Percentiles rank a stretch among this genome's conserved stretches.
Evolutionary conservation across 2,797 vertebrate species (phyloP).

Genomic region (Lateolabrax maculatus): DNA sequence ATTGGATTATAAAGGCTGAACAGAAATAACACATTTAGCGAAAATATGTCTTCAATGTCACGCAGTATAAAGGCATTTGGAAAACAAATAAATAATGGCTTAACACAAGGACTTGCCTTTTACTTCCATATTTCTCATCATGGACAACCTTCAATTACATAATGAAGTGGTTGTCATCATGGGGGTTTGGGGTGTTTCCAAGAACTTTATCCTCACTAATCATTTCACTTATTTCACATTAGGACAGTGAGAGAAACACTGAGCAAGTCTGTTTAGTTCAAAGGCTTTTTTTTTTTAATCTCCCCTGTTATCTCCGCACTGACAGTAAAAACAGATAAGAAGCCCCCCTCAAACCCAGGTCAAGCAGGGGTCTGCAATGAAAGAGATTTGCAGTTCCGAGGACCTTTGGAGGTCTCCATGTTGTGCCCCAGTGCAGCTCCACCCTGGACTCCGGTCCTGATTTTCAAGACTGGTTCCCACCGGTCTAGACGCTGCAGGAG

Average conservation of each 20-base stretch:
- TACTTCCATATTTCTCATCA: background rate
- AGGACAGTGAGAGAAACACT: constrained; percentile 16
- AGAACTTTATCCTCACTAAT: constrained; percentile 24
- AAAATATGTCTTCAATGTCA: constrained; percentile 5
- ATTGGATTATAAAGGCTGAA: constrained; percentile 32
- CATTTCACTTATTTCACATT: constrained; percentile 35
- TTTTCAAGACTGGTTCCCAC: constrained; percentile 55
- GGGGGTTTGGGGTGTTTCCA: background rate
- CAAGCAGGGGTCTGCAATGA: constrained; percentile 28
- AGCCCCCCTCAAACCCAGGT: constrained; percentile 14
- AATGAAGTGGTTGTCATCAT: background rate
- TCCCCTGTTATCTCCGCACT: constrained; percentile 43
- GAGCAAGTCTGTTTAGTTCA: constrained; percentile 38
- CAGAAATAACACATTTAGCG: constrained; percentile 26
- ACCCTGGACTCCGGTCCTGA: constrained; percentile 73
- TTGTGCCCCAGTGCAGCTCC: constrained; percentile 45
- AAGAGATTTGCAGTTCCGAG: constrained; percentile 36
- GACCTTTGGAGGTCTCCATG: constrained; percentile 16
- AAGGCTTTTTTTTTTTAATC: constrained; percentile 44
- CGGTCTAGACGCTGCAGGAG: constrained; percentile 26
- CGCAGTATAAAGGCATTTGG: background rate
- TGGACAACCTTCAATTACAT: background rate
- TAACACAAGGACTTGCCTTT: background rate
- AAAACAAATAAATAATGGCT: background rate
- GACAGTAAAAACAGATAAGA: constrained; percentile 53